Conservation (phyloP, 2,888 invertebrate genomes). For the Augiades crinisus region DNA sequence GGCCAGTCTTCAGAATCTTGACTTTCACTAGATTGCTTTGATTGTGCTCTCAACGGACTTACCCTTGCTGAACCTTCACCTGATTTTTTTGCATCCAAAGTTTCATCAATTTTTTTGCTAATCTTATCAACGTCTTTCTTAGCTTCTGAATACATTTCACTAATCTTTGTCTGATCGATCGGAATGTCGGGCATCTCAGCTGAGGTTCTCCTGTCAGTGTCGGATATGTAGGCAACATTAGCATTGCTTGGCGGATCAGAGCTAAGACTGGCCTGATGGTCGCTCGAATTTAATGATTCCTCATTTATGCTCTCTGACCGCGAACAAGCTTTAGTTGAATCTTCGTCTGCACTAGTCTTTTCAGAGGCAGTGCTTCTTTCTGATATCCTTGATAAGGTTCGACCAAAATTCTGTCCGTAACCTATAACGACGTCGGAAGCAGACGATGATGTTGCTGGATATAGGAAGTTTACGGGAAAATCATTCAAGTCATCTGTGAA, state of each 20-base stretch:
- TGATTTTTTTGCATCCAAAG: constrained; percentile 47
- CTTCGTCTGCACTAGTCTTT: constrained; percentile 92
- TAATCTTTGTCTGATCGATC: constrained; percentile 85
- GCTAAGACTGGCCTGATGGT: constrained; percentile 92
- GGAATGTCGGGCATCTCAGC: constrained; percentile 93
- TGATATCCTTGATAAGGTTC: constrained; percentile 92
- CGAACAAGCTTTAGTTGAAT: constrained; percentile 92
- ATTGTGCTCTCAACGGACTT: constrained; percentile 54
- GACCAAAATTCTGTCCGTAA: constrained; percentile 87
- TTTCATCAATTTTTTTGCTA: constrained; percentile 47
- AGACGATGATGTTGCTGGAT: constrained; percentile 84
- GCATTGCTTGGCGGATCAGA: constrained; percentile 91
- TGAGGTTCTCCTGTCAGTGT: constrained; percentile 89
- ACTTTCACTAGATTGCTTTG: constrained; percentile 82
- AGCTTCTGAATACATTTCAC: constrained; percentile 79
- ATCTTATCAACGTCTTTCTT: constrained; percentile 71
- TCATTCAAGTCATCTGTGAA: constrained; percentile 89
- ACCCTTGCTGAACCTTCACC: constrained; percentile 50
- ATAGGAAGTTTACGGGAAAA: constrained; percentile 88
- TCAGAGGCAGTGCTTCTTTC: constrained; percentile 94
- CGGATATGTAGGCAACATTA: constrained; percentile 88
- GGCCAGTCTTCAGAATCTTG: constrained; percentile 90
- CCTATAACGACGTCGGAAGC: constrained; percentile 86
- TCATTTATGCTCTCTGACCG: constrained; percentile 92
- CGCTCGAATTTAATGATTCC: constrained; percentile 91